Conservation (phyloP, 2,113 vertebrate genomes). For the Menura novaehollandiae region DNA sequence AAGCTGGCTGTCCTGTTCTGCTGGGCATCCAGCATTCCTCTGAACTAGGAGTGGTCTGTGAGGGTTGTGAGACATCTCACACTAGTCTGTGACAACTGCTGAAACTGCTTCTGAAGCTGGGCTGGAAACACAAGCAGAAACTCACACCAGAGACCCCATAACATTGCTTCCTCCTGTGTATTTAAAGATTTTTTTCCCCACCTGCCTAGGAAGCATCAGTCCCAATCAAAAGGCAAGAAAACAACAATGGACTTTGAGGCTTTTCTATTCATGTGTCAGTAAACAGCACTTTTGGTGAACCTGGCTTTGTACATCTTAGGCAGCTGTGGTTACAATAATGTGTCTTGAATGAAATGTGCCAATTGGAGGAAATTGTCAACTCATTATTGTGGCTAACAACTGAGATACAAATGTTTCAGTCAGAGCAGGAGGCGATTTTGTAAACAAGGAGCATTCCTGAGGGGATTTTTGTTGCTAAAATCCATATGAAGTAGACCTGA, state of each 20-base stretch:
- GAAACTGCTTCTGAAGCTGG: not conserved
- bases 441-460: slow-evolving; percentile 44
- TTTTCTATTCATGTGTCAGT: slow-evolving; percentile 62
- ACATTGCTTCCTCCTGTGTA: slow-evolving; percentile 41
- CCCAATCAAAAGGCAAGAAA: slow-evolving; percentile 58
- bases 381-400: slow-evolving; percentile 66
- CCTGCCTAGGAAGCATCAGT: slow-evolving; percentile 59
- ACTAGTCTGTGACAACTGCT: not conserved
- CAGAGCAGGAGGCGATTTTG: slow-evolving; percentile 28
- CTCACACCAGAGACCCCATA: not conserved
- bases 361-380: slow-evolving; percentile 67
- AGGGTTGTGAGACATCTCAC: slow-evolving; percentile 40
- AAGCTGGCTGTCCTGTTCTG: slow-evolving; percentile 1
- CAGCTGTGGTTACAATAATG: slow-evolving; percentile 65
- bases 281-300: slow-evolving; percentile 48
- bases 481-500: slow-evolving; percentile 30
- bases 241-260: slow-evolving; percentile 57
- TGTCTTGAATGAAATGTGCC: slow-evolving; percentile 69
- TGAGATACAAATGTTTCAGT: slow-evolving; percentile 25
- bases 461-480: slow-evolving; percentile 26
- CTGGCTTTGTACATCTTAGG: slow-evolving; percentile 29
- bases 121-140: not conserved
- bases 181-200: slow-evolving; percentile 64
- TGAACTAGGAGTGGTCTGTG: slow-evolving; percentile 3
- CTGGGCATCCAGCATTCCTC: slow-evolving; percentile 70